A percentile compares a stretch with the other conserved stretches of the same genome.
Evolutionary conservation across 2,888 invertebrate species (phyloP).

Genomic region (Calliopum simillimum): DNA sequence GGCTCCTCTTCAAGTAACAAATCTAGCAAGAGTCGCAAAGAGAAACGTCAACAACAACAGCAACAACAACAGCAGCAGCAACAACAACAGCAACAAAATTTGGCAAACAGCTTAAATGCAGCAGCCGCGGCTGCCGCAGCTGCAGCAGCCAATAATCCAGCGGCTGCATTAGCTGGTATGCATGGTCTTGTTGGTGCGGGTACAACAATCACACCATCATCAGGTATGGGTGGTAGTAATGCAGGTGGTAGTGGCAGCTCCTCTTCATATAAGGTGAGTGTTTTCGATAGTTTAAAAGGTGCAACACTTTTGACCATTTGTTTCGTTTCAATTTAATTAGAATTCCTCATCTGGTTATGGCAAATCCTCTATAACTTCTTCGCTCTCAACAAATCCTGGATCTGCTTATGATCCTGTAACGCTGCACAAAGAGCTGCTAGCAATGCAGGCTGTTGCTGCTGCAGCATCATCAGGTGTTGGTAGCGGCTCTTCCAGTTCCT

Average conservation of each 20-base stretch:
- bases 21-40: constrained; percentile 64
- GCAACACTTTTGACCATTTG: not conserved
- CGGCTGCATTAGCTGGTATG: constrained; percentile 61
- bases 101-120: constrained; percentile 63
- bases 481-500: constrained; percentile 45
- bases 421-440: constrained; percentile 66
- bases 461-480: constrained; percentile 58
- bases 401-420: constrained; percentile 66
- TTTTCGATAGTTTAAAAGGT: not conserved
- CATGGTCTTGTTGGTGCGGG: constrained; percentile 63
- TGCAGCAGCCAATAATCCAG: constrained; percentile 58
- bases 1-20: constrained; percentile 58
- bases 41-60: constrained; percentile 63
- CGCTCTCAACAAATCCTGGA: constrained; percentile 58
- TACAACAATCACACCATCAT: constrained; percentile 61
- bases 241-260: constrained; percentile 50
- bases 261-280: constrained; percentile 26
- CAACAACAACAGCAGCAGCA: constrained; percentile 59
- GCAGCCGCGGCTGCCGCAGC: constrained; percentile 62
- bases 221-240: constrained; percentile 51
- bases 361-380: constrained; percentile 60
- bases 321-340: constrained; percentile 49
- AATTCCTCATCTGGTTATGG: constrained; percentile 62
- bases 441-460: constrained; percentile 67
- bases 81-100: constrained; percentile 60